A percentile compares a stretch with the other conserved stretches of the same genome.
Conservation (phyloP, 2,888 invertebrate species). For the Rhagonycha lutea region DNA sequence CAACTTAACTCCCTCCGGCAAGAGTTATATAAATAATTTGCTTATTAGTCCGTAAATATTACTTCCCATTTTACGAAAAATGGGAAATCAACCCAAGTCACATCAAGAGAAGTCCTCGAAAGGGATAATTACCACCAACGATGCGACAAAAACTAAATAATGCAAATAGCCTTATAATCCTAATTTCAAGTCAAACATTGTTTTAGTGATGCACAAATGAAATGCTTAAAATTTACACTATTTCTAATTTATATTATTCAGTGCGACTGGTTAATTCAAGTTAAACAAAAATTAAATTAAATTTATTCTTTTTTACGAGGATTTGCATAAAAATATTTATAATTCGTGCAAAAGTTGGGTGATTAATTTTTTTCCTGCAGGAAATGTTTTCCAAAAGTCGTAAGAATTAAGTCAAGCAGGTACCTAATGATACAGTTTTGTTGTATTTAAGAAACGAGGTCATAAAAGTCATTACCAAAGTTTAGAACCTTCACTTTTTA, state of each 20-base stretch:
- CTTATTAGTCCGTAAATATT: not conserved
- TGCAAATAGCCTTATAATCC: not conserved
- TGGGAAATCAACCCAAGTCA: not conserved
- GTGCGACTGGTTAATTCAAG: not conserved
- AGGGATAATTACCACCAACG: not conserved
- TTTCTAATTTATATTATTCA: not conserved
- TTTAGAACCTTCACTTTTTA: not conserved
- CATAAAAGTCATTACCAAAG: not conserved
- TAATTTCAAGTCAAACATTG: not conserved
- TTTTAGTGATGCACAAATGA: not conserved
- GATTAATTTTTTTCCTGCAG: not conserved
- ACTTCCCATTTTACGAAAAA: not conserved
- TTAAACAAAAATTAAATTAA: not conserved
- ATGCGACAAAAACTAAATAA: not conserved
- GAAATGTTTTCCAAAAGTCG: not conserved
- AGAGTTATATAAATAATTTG: slow-evolving; percentile 7
- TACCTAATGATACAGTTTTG: not conserved
- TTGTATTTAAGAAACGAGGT: not conserved
- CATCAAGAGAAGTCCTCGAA: not conserved
- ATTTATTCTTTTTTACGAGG: not conserved
- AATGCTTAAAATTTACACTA: not conserved
- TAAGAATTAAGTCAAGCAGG: not conserved
- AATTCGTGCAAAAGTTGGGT: not conserved
- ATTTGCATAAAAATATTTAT: not conserved
- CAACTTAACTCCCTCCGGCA: not conserved